Percentiles rank a stretch among this genome's conserved stretches.
phyloP scores from a whole-genome alignment of 2,113 vertebrate genomes.

The Marcusenius ussheri region DNA sequence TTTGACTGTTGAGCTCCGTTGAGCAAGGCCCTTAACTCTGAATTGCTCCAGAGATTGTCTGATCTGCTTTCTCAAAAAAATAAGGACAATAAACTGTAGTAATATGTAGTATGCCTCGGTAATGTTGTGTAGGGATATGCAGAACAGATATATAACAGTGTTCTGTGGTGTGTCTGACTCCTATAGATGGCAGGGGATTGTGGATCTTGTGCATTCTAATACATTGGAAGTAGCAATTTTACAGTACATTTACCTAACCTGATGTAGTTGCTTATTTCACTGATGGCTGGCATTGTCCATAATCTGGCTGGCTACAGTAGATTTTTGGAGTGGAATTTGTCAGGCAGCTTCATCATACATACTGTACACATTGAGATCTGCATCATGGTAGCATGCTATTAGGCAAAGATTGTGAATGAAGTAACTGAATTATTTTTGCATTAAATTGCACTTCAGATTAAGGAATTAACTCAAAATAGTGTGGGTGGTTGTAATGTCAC shows the following conservation, averaged over 20 bases:
- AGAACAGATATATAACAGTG: neutral
- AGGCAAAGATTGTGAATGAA: neutral
- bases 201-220: neutral
- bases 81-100: neutral
- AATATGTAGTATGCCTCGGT: neutral
- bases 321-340: neutral
- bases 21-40: neutral
- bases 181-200: neutral
- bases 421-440: neutral
- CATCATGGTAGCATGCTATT: neutral
- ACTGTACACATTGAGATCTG: neutral
- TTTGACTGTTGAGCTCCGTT: neutral
- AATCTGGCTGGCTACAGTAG: neutral
- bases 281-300: neutral
- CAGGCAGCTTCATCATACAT: neutral
- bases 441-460: neutral
- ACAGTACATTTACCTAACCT: neutral
- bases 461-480: neutral
- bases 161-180: neutral
- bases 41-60: neutral
- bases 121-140: neutral
- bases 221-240: neutral
- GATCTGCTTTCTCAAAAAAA: neutral
- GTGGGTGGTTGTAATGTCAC: neutral
- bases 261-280: neutral